Base-by-base conservation (phyloP, 2,888 invertebrate species). In the Stenchaetothrips biformis region DNA sequence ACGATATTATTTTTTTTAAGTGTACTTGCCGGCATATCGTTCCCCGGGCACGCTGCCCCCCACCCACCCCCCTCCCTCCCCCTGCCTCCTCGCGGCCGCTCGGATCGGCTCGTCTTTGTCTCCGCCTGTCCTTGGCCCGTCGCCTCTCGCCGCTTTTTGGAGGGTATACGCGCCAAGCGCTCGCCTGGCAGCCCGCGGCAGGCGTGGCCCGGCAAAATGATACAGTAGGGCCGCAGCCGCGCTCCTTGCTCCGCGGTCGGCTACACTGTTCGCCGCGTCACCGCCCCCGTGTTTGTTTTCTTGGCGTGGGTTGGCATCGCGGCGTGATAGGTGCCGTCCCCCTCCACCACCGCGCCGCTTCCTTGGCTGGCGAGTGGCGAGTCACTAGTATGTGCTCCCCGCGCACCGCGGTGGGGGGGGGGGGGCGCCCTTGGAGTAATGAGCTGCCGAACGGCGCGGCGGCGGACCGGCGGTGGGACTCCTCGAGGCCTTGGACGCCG, bases 61-160 rank as follows among this genome's bases (percentile, higher is more conserved):
- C 59, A n/a, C n/a, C n/a, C n/a, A n/a, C n/a, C n/a, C 82, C 81
- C 59, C 82, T 80, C 81, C 82, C 81, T 81, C 83, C 78, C 78
- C 21, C 18, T 53, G 49, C 49, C n/a, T 78, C 80, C 59, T 53
- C 79, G 9, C 79, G n/a, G n/a, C 79, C 59, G n/a, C 47, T 79
- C 79, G 25, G 21, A 48, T 62, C 78, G 25, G 59, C n/a, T 18
- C 79, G 21, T 77, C 48, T 27, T 27, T 37, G n/a, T n/a, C n/a
- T 78, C 27, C 47, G 7, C 78, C 78, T 25, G 21, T 78, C 27
- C 21, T 78, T n/a, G 18, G 21, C 78, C 18, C n/a, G 37, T 37
- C 37, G 37, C 37, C 37, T 47, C 16, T 53, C 13, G 3, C 16
- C 9, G 48, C 37, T 67, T 21, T 47, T 48, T n/a, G 47, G 9